Percentiles rank a stretch among this genome's conserved stretches.
Evolutionary conservation across 2,113 vertebrate species (phyloP).

Genomic region (Bothrops jararaca): DNA sequence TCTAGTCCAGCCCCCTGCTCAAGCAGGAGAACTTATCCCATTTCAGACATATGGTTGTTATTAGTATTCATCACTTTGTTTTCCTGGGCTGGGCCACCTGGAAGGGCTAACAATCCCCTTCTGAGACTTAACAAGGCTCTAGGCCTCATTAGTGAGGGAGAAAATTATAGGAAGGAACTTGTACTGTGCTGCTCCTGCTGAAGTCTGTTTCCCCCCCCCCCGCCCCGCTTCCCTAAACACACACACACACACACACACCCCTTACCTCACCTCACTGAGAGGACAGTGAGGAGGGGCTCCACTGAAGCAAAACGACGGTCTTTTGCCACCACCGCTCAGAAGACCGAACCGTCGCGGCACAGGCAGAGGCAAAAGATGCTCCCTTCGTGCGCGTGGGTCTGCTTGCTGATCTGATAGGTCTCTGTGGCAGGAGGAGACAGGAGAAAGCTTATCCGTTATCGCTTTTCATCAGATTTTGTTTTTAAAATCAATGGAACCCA

Average conservation of each 20-base stretch:
- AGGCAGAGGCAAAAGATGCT: constrained; percentile 85
- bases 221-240: too few relatives aligned
- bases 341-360: constrained; percentile 78
- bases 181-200: neutral
- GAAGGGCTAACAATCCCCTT: neutral
- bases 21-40: too few relatives aligned
- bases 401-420: constrained; percentile 86
- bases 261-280: constrained; percentile 87
- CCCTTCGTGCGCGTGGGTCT: constrained; percentile 87
- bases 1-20: too few relatives aligned
- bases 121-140: neutral
- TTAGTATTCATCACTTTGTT: neutral
- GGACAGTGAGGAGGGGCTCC: constrained; percentile 79
- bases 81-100: neutral
- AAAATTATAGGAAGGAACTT: neutral
- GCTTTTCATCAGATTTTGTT: too few relatives aligned
- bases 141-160: neutral
- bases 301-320: constrained; percentile 86
- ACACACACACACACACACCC: neutral
- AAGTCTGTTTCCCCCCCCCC: neutral
- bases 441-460: too few relatives aligned
- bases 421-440: constrained; percentile 64
- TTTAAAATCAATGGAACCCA: too few relatives aligned
- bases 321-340: constrained; percentile 87
- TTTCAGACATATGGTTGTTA: neutral